Evolutionary conservation across 1,140 invertebrate genomes (phyloP), one percentile per base, ranked within the genome.

Genomic region (Bombus pyrosoma): DNA sequence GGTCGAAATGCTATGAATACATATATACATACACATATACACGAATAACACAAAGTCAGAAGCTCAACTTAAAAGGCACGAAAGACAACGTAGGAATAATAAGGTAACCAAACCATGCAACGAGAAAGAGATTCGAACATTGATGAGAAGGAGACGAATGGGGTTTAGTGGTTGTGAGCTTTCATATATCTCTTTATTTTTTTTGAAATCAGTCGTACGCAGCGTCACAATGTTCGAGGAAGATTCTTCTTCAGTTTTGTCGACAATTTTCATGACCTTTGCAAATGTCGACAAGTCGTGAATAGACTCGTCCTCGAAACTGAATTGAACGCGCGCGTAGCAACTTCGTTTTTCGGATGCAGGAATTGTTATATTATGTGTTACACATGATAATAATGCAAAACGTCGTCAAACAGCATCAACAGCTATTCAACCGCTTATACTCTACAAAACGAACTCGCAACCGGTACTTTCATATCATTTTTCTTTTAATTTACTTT

Each of bases 41-140:
- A 90, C 89, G 39, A 90, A 64, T 90, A 90, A 93, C 92, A 93
- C 92, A 92, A 93, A 91, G 90, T 91, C 47, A 89, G 91, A 94
- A 93, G 93, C 93, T 93, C 83, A 94, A 93, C 93, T 91, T 89
- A 94, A 94, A 94, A 93, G 92, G 92, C 93, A 95, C 95, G 94
- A 93, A 93, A 95, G 93, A 95, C 94, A 95, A 95, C 92, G 92
- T 94, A 95, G 94, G 94, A 95, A 94, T 94, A 86, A 93, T 93
- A 94, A 95, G 90, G 93, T 87, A 94, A 95, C 94, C 94, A 83
- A 95, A 96, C 95, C 95, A 96, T 96, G 96, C 95, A 96, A 96
- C 95, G 93, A 95, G 91, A 93, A 93, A 91, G 88, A 89, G 90
- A 78, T 78, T 90, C 78, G 75, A 88, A 88, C 89, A 91, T 76